Conservation (phyloP, 2,888 invertebrate species). For the Therioaphis trifolii region DNA sequence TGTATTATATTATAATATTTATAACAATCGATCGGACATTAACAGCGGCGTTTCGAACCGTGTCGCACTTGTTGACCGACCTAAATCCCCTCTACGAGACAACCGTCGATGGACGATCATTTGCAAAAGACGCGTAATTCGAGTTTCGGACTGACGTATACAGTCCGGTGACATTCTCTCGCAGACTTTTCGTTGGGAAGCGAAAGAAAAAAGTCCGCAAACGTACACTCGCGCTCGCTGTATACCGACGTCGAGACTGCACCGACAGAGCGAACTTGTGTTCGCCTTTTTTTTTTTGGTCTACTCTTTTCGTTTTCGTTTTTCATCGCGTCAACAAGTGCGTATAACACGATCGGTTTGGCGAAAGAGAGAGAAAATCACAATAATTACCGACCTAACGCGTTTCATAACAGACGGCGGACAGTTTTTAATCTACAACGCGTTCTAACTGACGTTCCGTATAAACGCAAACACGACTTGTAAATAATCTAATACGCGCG, state of each 20-base stretch:
- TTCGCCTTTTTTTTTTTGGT: not conserved
- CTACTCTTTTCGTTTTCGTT: not conserved
- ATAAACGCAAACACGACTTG: too few species aligned
- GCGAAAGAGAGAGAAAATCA: not conserved
- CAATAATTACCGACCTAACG: too few species aligned
- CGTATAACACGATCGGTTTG: not conserved
- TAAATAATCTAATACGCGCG: too few species aligned
- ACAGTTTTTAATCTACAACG: too few species aligned
- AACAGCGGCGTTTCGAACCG: not conserved
- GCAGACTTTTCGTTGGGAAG: not conserved
- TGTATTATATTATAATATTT: not conserved
- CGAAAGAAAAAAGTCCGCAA: not conserved
- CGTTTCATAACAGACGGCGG: too few species aligned
- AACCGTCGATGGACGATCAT: not conserved
- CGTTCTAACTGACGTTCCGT: too few species aligned
- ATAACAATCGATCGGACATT: not conserved
- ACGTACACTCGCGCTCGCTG: not conserved
- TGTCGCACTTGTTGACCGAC: conserved; percentile 15
- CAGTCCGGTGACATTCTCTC: not conserved
- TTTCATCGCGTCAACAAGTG: not conserved
- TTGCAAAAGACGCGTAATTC: not conserved
- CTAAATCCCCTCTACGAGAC: not conserved
- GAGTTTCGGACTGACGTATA: conserved; percentile 52
- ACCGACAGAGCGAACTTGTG: not conserved
- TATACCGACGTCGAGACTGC: conserved; percentile 54